Evolutionary conservation across 1,140 invertebrate genomes (phyloP).

Genomic region (Sipha flava): DNA sequence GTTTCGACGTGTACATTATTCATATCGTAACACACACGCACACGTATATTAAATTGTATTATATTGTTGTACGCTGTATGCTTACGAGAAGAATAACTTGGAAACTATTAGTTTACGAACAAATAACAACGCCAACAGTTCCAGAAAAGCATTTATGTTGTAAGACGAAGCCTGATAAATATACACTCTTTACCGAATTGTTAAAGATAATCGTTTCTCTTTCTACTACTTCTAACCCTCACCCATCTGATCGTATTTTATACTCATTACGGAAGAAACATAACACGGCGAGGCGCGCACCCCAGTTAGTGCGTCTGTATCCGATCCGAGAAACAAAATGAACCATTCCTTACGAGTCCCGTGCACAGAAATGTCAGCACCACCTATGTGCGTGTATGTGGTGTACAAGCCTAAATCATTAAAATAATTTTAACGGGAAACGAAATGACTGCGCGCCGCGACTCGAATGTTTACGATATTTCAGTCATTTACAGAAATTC

Average conservation of each 20-base stretch:
- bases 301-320: neutral
- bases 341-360: no score
- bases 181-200: neutral
- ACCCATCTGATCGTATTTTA: neutral
- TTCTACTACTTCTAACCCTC: neutral
- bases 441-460: no score
- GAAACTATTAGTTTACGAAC: neutral
- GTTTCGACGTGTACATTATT: neutral
- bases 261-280: neutral
- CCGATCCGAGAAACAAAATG: no score
- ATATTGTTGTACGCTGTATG: no score
- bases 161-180: neutral
- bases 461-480: no score
- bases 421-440: no score
- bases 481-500: no score
- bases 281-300: neutral
- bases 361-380: no score
- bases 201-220: constrained; percentile 8
- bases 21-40: no score
- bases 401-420: no score
- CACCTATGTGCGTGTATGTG: no score
- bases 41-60: no score
- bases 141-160: neutral
- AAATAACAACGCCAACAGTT: neutral
- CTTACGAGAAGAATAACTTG: neutral